Conservation (phyloP, 1,140 invertebrate genomes). For the Dendroctonus ponderosae region DNA sequence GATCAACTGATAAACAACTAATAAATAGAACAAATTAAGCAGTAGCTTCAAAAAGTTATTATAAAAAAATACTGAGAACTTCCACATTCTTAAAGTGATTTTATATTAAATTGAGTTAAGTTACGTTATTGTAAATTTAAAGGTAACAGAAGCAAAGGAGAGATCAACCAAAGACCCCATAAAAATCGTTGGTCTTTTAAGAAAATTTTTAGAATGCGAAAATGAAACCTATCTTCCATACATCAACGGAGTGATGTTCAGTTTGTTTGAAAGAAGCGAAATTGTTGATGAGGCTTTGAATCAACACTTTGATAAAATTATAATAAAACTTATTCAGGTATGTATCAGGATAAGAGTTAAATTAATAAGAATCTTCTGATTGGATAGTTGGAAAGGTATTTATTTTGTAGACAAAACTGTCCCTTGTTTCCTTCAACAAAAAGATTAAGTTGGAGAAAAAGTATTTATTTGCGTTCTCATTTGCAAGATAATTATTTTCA, state of each 20-base stretch:
- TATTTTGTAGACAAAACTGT: no score
- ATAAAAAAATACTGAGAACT: no score
- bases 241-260: slow-evolving; percentile 32
- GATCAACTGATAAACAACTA: no score
- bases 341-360: not conserved
- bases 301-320: slow-evolving; percentile 23
- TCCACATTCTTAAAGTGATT: not conserved
- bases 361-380: slow-evolving; percentile 1
- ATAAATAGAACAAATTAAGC: no score
- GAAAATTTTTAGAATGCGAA: slow-evolving; percentile 20
- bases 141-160: slow-evolving; percentile 28
- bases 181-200: slow-evolving; percentile 19
- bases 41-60: no score
- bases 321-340: slow-evolving; percentile 22
- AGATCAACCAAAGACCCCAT: slow-evolving; percentile 13
- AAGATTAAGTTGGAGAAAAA: no score
- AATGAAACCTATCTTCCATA: slow-evolving; percentile 24
- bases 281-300: slow-evolving; percentile 21
- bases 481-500: no score
- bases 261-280: slow-evolving; percentile 27
- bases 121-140: not conserved
- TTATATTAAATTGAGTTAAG: slow-evolving; percentile 1
- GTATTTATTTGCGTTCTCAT: no score
- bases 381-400: no score
- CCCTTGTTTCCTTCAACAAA: no score